Evolutionary conservation across 2,888 invertebrate species (phyloP).

Genomic region (Trissoscelio sp.): DNA sequence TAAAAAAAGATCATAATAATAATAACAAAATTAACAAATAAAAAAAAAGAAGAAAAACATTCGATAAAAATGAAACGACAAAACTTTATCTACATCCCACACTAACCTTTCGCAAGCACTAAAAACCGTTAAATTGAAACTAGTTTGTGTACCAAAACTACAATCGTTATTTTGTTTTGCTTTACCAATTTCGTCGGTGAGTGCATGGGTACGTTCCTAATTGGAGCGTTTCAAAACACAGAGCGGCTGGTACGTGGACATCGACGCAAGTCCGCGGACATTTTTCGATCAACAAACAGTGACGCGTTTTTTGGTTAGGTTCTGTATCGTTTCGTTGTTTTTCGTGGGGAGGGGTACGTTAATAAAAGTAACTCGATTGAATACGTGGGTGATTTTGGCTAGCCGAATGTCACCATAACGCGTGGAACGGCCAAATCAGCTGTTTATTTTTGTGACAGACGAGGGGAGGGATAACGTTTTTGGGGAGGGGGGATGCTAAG

Average conservation of each 20-base stretch:
- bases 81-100: neutral
- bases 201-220: slow-evolving; percentile 22
- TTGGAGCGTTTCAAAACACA: slow-evolving; percentile 29
- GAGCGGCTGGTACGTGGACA: slow-evolving; percentile 77
- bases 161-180: neutral
- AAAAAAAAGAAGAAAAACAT: neutral
- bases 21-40: too few relatives aligned
- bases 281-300: slow-evolving; percentile 27
- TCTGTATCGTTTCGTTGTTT: neutral
- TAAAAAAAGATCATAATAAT: too few relatives aligned
- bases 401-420: slow-evolving; percentile 1
- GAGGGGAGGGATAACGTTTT: neutral
- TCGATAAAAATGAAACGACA: neutral
- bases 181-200: slow-evolving; percentile 41
- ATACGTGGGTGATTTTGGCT: slow-evolving; percentile 11
- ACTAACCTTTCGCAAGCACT: slow-evolving; percentile 3
- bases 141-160: slow-evolving; percentile 4
- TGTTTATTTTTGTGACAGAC: slow-evolving; percentile 55
- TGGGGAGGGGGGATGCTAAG: slow-evolving; percentile 32
- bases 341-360: neutral
- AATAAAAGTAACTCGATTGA: neutral
- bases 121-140: neutral
- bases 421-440: slow-evolving; percentile 51
- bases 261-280: slow-evolving; percentile 63
- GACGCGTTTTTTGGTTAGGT: slow-evolving; percentile 49